A percentile compares a stretch with the other conserved stretches of the same genome.
Conservation (phyloP, 2,113 vertebrate genomes). For the Podarcis cretensis region DNA sequence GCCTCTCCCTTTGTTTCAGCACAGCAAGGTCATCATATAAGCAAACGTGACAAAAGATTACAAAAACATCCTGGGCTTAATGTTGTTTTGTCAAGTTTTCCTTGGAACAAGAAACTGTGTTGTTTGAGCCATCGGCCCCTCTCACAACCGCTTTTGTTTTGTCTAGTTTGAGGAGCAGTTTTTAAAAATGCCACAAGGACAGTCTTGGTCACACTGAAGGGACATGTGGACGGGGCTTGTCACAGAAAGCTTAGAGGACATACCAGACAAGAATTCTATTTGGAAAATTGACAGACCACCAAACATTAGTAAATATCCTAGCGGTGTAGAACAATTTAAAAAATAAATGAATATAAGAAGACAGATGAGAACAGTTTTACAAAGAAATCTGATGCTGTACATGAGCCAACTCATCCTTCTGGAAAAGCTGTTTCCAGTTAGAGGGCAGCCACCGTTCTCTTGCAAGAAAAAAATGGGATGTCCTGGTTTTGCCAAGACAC, state of each 20-base stretch:
- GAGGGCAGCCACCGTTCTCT: no score
- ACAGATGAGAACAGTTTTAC: no score
- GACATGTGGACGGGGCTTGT: neutral
- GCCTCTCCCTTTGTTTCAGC: neutral
- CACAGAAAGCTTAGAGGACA: neutral
- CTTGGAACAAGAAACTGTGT: neutral
- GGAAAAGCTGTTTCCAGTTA: no score
- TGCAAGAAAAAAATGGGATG: no score
- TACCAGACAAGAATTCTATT: no score
- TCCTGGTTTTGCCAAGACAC: no score
- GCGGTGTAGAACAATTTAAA: no score
- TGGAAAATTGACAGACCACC: no score
- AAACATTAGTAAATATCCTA: no score
- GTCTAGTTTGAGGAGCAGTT: neutral
- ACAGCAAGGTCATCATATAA: neutral
- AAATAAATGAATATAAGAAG: no score
- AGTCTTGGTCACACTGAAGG: neutral
- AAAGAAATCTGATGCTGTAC: no score
- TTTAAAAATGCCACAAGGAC: neutral
- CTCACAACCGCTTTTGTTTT: neutral
- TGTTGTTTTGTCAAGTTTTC: neutral
- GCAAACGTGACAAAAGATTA: neutral
- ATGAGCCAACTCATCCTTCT: no score
- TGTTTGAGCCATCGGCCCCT: neutral
- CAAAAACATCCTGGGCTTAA: neutral